Base-by-base conservation (phyloP, 2,797 vertebrate species). In the Lutjanus argentimaculatus region DNA sequence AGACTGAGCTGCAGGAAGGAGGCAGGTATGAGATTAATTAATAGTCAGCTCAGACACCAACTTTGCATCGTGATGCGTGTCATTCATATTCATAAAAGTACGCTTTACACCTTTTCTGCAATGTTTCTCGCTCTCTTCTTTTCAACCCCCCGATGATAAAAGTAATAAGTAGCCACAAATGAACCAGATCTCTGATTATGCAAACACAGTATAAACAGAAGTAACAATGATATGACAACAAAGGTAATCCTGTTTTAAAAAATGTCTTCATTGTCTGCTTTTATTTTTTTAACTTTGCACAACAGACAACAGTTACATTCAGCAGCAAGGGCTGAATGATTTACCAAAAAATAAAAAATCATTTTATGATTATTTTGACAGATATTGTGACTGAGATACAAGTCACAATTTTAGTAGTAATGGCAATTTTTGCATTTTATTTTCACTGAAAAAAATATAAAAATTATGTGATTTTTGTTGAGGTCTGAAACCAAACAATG, bases 21-120 rank as follows among this genome's bases (percentile, higher is more conserved):
- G 67, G 71, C 75, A 88, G 77, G 86, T 86, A 85, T 15, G 46
- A 51, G 63, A 74, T 85, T 85, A 89, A 90, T 90, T 85, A 87
- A 82, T 6, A 83, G 86, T 83, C 77, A 2, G 77, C 66, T 85
- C 82, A 72, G 77, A 85, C 8, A 8, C 56, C 59, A 77, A 75
- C 51, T 86, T 77, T 65, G 75, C 80, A 79, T 58, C 65, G 49
- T 74, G 76, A 76, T 84, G 73, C 49, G 11, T 73, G 61, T 70
- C 72, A 84, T 87, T 86, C 62, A 77, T 78, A 87, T 80, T 73
- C 68, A 73, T 66, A 78, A 79, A 89, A 84, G 4, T 48, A 16
- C 57, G 59, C 55, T 79, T 88, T 62, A 59, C 53, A 68, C 65
- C 42, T 22, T 63, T 64, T 77, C 63, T 76, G 45, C 52, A 56